Evolutionary conservation across 2,888 invertebrate species (phyloP).

Genomic region (Bibio marci): DNA sequence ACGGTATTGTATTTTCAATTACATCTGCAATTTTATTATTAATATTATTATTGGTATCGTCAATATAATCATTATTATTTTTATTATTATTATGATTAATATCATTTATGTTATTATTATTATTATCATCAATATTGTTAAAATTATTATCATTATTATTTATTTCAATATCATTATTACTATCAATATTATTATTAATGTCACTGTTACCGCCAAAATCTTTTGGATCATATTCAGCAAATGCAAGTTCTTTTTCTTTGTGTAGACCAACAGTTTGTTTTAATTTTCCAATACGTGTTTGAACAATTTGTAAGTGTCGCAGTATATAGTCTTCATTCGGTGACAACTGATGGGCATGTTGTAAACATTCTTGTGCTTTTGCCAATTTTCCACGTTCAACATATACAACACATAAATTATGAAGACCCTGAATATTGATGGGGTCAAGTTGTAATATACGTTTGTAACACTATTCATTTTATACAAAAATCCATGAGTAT

Average conservation of each 20-base stretch:
- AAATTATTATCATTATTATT: neutral
- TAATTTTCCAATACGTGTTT: conserved; percentile 39
- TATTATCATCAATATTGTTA: neutral
- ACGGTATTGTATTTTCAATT: neutral
- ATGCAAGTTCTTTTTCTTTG: conserved; percentile 22
- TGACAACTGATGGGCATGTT: conserved; percentile 61
- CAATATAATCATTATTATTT: too few species aligned
- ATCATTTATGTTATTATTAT: too few species aligned
- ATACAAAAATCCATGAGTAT: too few species aligned
- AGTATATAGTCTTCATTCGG: conserved; percentile 84
- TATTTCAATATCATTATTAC: neutral
- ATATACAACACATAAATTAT: conserved; percentile 91
- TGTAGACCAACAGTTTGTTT: conserved; percentile 19
- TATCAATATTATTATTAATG: conserved; percentile 3
- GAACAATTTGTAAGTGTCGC: conserved; percentile 77
- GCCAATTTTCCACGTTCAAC: conserved; percentile 78
- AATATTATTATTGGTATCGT: too few species aligned
- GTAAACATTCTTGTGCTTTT: conserved; percentile 72
- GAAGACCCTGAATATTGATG: conserved; percentile 81
- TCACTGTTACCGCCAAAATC: conserved; percentile 18
- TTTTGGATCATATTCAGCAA: conserved; percentile 24
- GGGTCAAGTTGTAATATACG: conserved; percentile 76
- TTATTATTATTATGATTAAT: too few species aligned
- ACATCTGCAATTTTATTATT: neutral
- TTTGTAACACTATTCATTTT: conserved; percentile 68